A percentile compares a stretch with the other conserved stretches of the same genome.
These are phyloP conservation scores for Camponotus floridanus DNA, from an alignment of 1,140 invertebrate species.

Conservation along the genomic window DNA sequence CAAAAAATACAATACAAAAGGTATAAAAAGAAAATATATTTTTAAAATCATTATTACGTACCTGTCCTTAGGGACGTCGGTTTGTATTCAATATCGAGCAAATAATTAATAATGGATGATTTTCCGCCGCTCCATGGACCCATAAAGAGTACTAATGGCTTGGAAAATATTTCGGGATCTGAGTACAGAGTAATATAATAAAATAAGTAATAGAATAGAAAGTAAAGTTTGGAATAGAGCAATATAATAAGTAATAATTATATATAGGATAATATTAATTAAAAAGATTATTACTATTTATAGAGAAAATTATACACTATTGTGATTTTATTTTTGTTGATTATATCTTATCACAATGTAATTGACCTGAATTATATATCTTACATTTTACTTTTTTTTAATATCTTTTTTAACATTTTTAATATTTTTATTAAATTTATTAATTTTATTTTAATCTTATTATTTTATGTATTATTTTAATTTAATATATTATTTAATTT, in stretches of 20 bases:
- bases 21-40: slow-evolving; percentile 26
- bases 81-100: slow-evolving; percentile 95
- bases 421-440: too few relatives aligned
- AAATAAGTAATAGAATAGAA: background rate
- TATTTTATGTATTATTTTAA: too few relatives aligned
- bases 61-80: slow-evolving; percentile 94
- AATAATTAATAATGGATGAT: slow-evolving; percentile 97
- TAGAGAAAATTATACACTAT: too few relatives aligned
- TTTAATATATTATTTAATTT: too few relatives aligned
- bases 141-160: slow-evolving; percentile 96
- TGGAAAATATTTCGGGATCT: slow-evolving; percentile 98
- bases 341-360: too few relatives aligned
- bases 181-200: slow-evolving; percentile 1
- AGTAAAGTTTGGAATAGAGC: too few relatives aligned
- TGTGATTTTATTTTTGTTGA: too few relatives aligned
- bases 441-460: too few relatives aligned
- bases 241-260: background rate
- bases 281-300: background rate
- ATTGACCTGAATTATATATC: too few relatives aligned
- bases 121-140: slow-evolving; percentile 98
- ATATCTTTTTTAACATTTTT: too few relatives aligned
- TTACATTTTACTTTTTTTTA: too few relatives aligned
- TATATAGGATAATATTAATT: background rate
- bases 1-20: background rate
- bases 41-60: slow-evolving; percentile 82